Evolutionary conservation across 2,888 invertebrate genomes (phyloP).

Genomic region (Pseudolycoriella hygida): DNA sequence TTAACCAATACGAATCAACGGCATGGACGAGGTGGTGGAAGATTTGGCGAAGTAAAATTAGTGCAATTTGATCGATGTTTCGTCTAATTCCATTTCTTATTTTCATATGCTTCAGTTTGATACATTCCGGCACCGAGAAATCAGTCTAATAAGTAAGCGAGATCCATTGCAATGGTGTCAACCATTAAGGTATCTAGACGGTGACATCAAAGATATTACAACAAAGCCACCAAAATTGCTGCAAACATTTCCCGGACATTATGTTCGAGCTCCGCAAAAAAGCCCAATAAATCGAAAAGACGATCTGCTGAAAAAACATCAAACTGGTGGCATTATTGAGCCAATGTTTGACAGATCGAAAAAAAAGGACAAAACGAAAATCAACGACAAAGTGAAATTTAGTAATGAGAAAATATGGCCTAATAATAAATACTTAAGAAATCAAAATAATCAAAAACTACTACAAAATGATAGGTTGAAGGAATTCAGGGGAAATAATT

Average conservation of each 20-base stretch:
- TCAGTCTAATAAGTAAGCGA: constrained; percentile 21
- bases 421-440: constrained; percentile 5
- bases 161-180: constrained; percentile 27
- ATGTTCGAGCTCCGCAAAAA: not conserved
- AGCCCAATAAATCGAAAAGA: not conserved
- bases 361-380: not conserved
- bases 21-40: constrained; percentile 20
- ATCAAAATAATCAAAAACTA: not conserved
- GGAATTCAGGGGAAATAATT: not conserved
- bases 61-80: not conserved
- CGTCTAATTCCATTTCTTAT: not conserved
- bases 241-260: constrained; percentile 8
- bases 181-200: constrained; percentile 20
- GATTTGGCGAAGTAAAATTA: constrained; percentile 22
- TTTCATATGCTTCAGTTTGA: not conserved
- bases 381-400: not conserved
- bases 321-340: not conserved
- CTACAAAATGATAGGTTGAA: not conserved
- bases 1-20: constrained; percentile 25
- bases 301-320: not conserved
- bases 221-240: not conserved
- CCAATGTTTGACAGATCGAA: not conserved
- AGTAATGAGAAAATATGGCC: constrained; percentile 4
- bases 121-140: constrained; percentile 18
- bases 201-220: not conserved